Evolutionary conservation across 2,888 invertebrate genomes (phyloP), one percentile per base, ranked within the genome.

Genomic region (Selenia dentaria): DNA sequence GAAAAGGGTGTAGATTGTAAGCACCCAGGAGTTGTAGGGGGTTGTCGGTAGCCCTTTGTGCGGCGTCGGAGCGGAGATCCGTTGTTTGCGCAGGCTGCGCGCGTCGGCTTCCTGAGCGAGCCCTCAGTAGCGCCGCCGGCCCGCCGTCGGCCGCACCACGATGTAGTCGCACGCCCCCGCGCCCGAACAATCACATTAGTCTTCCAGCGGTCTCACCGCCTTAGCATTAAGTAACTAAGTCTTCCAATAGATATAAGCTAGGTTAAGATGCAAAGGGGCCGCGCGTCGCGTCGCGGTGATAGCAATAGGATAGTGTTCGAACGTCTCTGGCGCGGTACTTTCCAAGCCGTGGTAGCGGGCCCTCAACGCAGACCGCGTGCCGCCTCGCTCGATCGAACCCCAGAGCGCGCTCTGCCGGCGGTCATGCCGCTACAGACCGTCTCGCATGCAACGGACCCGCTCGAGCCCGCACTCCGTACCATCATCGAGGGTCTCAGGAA

Each of bases 281-380:
- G 84, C 75, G 91, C 77, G 69, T 67, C 83, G 84, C 84, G 83
- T 62, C 83, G 86, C 81, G 80, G 82, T 52, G 70, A 71, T 54
- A 92, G 93, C 63, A 93, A 94, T 62, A 90, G 94, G 50, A 88
- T 93, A 24, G 93, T 95, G 42, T 95, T 95, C 76, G 95, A 95
- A 65, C 88, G 94, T 11, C 85, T 95, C 37, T 95, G 95, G 95
- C 92, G 94, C 28, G 94, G 94, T 41, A 92, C 93, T 28, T 93
- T 93, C 66, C 90, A 89, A 65, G 84, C 90, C 41, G 91, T 91
- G 51, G 64, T 89, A 11, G 84, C 86, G 24, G 81, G 79, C 14
- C 72, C 81, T 40, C 79, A 75, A 51, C 76, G 78, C n/a, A 79
- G 79, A 71, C 83, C 80, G 77, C 74, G 81, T 49, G 86, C 88